These are phyloP conservation scores for Lytechinus variegatus DNA, from an alignment of 35 echinoderm and acorn worm genomes.

Conservation along the genomic window DNA sequence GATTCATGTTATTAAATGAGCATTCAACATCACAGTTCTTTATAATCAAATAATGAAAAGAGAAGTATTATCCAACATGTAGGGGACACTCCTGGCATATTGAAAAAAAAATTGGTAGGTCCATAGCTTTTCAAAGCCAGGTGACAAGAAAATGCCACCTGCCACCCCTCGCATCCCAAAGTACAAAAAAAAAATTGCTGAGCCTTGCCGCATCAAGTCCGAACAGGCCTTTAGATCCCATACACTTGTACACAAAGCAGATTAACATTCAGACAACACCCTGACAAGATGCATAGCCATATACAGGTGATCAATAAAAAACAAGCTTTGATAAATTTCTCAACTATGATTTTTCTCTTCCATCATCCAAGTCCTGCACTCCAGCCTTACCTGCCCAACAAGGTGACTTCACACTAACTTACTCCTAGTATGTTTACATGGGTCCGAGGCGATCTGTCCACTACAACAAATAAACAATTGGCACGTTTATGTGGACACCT, in stretches of 20 bases:
- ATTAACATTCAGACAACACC: neutral
- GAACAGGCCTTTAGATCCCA: neutral
- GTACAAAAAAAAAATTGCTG: too few species aligned
- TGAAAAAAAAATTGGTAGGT: too few species aligned
- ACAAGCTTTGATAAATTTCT: slow-evolving; percentile 4
- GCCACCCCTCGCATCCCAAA: too few species aligned
- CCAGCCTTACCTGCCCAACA: neutral
- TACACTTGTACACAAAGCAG: neutral
- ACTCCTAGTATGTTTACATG: neutral
- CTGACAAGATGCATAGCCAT: neutral
- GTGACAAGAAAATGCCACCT: too few species aligned
- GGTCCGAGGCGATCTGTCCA: neutral
- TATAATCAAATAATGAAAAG: too few species aligned
- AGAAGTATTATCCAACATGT: too few species aligned
- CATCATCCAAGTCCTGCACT: neutral
- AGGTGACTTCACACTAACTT: neutral
- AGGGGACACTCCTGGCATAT: too few species aligned
- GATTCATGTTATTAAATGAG: too few species aligned
- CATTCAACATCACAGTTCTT: too few species aligned
- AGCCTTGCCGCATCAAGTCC: too few species aligned
- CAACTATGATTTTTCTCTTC: neutral
- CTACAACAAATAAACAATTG: neutral
- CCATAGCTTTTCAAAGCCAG: too few species aligned
- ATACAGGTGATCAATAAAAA: neutral
- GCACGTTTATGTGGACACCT: neutral